These are phyloP conservation scores for Boloria euphrosyne DNA, from an alignment of 2,888 invertebrate genomes.

Conservation along the genomic window DNA sequence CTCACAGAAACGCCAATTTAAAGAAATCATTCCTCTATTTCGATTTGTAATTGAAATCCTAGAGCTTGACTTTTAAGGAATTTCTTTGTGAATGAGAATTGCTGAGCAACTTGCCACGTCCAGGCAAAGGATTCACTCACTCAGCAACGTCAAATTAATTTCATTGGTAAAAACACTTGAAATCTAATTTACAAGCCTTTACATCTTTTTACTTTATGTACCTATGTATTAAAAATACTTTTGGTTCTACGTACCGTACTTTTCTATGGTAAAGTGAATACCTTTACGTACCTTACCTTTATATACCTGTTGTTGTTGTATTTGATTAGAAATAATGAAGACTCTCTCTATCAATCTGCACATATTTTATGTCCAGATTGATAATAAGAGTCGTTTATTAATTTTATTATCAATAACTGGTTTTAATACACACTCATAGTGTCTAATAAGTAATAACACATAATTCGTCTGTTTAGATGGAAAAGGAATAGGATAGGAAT, in stretches of 20 bases:
- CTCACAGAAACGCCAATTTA: constrained; percentile 2
- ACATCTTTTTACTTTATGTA: constrained; percentile 10
- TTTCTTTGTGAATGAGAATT: constrained; percentile 19
- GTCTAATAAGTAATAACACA: too few species aligned
- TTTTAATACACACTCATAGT: too few species aligned
- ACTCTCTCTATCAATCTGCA: too few species aligned
- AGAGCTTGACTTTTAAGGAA: constrained; percentile 20
- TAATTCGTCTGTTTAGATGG: too few species aligned
- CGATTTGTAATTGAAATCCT: constrained; percentile 20
- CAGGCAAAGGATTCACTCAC: constrained; percentile 19
- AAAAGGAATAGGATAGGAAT: too few species aligned
- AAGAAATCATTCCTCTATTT: constrained; percentile 14
- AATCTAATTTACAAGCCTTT: constrained; percentile 22
- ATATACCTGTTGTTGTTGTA: too few species aligned
- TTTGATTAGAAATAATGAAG: too few species aligned
- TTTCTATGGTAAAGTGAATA: neutral
- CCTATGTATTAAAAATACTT: constrained; percentile 13
- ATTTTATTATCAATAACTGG: too few species aligned
- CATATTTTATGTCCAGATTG: too few species aligned
- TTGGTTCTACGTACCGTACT: neutral
- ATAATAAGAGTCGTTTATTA: too few species aligned
- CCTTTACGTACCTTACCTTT: too few species aligned
- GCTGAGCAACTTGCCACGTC: constrained; percentile 16
- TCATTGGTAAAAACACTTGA: constrained; percentile 21
- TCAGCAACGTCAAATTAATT: constrained; percentile 22